A percentile compares a stretch with the other conserved stretches of the same genome.
These are phyloP conservation scores for Acanthosoma haemorrhoidale DNA, from an alignment of 2,888 invertebrate species.

Conservation along the genomic window DNA sequence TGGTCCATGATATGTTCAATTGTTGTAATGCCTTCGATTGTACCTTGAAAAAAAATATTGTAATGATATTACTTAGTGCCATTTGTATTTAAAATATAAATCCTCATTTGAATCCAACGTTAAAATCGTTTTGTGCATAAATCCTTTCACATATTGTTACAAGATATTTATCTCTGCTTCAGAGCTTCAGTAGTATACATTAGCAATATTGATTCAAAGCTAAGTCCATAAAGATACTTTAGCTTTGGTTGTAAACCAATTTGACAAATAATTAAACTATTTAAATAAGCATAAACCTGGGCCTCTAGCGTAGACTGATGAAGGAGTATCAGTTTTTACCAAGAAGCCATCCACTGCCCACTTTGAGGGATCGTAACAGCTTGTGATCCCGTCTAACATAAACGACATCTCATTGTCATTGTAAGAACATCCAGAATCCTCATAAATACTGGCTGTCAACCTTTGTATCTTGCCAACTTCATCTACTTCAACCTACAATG, in stretches of 20 bases:
- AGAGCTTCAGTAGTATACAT: no score
- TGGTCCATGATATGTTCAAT: constrained; percentile 63
- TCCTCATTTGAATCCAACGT: no score
- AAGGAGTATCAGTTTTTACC: constrained; percentile 58
- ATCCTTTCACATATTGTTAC: no score
- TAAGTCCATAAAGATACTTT: no score
- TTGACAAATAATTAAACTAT: no score
- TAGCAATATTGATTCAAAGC: no score
- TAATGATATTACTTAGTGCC: neutral
- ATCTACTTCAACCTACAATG: constrained; percentile 50
- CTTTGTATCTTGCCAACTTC: constrained; percentile 62
- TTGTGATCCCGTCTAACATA: constrained; percentile 42
- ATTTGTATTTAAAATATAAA: no score
- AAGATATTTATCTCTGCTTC: no score
- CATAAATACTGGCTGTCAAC: constrained; percentile 51
- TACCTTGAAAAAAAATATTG: constrained; percentile 48
- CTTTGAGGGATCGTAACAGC: constrained; percentile 58
- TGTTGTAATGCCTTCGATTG: constrained; percentile 59
- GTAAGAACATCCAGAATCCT: constrained; percentile 47
- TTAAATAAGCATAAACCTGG: constrained; percentile 62
- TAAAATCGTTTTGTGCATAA: no score
- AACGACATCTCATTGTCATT: constrained; percentile 43
- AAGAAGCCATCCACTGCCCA: constrained; percentile 52
- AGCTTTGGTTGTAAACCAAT: no score
- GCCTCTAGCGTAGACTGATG: constrained; percentile 63